phyloP scores from a whole-genome alignment of 2,113 vertebrate genomes.

The Percina caprodes region DNA sequence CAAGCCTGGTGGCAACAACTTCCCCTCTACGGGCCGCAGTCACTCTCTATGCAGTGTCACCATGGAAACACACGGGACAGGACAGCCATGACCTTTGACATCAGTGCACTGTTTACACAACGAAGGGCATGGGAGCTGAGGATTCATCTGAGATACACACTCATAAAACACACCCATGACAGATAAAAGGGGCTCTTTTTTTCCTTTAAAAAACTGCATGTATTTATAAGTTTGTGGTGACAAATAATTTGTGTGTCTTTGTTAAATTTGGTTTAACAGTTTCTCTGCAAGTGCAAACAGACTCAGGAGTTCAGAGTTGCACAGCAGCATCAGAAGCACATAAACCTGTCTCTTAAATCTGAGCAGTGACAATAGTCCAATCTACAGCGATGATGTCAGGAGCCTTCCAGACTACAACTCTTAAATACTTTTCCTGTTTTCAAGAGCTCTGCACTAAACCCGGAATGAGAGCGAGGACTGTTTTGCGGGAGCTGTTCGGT shows the following conservation, averaged over 20 bases:
- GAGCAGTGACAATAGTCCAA: constrained; percentile 62
- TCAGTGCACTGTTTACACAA: constrained; percentile 32
- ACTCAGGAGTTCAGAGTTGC: constrained; percentile 2
- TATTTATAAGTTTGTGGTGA: constrained; percentile 13
- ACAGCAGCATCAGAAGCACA: constrained; percentile 25
- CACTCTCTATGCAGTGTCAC: background rate
- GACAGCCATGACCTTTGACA: constrained; percentile 52
- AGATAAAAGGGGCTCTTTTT: background rate
- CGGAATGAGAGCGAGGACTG: constrained; percentile 23
- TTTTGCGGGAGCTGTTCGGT: constrained; percentile 14
- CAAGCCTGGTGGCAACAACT: constrained; percentile 2
- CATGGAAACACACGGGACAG: constrained; percentile 32
- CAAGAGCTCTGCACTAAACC: constrained; percentile 10
- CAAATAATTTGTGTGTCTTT: background rate
- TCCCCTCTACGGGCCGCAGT: constrained; percentile 22
- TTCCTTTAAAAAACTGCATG: background rate
- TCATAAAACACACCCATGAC: background rate
- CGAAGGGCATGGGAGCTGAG: constrained; percentile 53
- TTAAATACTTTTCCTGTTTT: constrained; percentile 71
- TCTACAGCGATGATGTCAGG: constrained; percentile 22
- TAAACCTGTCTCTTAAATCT: constrained; percentile 76
- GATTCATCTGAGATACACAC: constrained; percentile 11
- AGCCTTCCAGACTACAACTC: constrained; percentile 22
- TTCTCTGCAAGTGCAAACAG: constrained; percentile 24
- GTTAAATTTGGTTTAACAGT: constrained; percentile 13